Conservation (phyloP, 2,888 invertebrate genomes). For the Eubasilissa splendida region DNA sequence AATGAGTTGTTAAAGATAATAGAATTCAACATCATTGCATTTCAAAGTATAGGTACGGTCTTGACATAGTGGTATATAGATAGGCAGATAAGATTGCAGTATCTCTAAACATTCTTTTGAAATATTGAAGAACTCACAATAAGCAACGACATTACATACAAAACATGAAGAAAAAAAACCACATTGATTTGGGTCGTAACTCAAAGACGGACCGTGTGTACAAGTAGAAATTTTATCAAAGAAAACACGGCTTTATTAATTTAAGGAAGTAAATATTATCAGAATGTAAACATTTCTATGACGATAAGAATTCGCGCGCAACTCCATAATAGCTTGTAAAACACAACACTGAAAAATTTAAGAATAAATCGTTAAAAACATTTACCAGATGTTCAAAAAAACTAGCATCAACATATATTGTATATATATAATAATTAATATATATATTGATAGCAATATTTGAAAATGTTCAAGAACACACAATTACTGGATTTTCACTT, state of each 20-base stretch:
- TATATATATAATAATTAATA: no score
- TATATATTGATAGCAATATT: no score
- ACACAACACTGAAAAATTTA: no score
- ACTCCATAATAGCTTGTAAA: background rate
- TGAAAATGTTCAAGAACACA: no score
- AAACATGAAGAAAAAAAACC: background rate
- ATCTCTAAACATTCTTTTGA: conserved; percentile 1
- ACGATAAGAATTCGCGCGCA: background rate
- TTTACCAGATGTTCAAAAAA: no score
- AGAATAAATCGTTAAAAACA: no score
- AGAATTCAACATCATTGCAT: background rate
- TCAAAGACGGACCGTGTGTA: background rate
- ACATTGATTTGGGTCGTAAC: background rate
- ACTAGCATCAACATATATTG: no score
- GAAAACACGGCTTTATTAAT: background rate
- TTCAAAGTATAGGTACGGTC: background rate
- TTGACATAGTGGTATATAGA: background rate
- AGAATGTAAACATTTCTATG: background rate
- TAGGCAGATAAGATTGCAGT: conserved; percentile 9
- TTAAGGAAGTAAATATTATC: background rate
- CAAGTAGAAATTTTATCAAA: conserved; percentile 1
- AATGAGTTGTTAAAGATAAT: no score
- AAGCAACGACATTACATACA: background rate
- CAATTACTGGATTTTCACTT: no score
- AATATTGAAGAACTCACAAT: background rate